Base-by-base conservation (phyloP, 2,888 invertebrate species). In the Cloeon dipterum region DNA sequence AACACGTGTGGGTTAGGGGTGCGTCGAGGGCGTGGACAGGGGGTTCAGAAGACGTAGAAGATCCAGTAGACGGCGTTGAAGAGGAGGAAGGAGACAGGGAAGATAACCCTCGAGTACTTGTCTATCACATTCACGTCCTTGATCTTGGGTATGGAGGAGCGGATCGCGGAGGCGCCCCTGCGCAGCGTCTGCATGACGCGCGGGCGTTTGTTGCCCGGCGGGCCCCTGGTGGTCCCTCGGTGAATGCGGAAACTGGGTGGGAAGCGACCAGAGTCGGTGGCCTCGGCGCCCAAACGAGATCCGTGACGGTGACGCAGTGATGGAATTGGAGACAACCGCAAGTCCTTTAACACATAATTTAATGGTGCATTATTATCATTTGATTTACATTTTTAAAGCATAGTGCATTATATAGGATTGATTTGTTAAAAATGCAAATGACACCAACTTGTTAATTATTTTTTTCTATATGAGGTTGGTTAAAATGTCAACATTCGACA, bases 91-190 rank as follows among this genome's bases (percentile, higher is more conserved):
- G 91, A 78, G 43, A 94, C 77, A 0, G 96, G 96, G 57, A 96
- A 96, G 43, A 93, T 69, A 50, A 96, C 75, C 47, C 96, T 68
- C 23, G 93, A 93, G 57, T 93, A 93, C 50, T 93, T 93, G 61
- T 96, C 96, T 51, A 96, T 94, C 46, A 93, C 75, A 57, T 96
- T 96, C 42, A 96, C 93, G 58, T 96, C 93, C 49, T 89, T 79
- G 46, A 96, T 89, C 60, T 78, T 82, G n/a, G 89, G 89, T 68
- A 89, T 74, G 21, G 85, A 81, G n/a, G 76, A 73, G 52, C 77
- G 78, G 47, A 88, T 58, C 21, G 78, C 83, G n/a, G 75, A 73
- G 3, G 88, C 86, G 34, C 86, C 81, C 47, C 74, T 74, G 35
- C 74, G 71, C 13, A 88, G 61, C 11, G 83, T 83, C 53, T 83